phyloP scores from a whole-genome alignment of 1,140 invertebrate species.

The Drosophila tani region DNA sequence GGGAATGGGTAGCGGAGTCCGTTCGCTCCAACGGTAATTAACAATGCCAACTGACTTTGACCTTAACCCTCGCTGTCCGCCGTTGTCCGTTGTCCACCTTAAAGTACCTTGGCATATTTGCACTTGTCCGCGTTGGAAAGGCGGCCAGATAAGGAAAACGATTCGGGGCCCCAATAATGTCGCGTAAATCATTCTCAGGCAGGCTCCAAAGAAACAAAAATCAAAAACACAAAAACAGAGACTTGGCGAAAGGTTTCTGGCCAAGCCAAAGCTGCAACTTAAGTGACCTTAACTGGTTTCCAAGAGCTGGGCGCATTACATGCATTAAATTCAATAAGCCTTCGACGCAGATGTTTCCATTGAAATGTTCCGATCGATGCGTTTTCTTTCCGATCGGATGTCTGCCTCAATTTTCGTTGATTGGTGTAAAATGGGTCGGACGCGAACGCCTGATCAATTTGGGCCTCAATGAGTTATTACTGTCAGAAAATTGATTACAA shows the following conservation, averaged over 20 bases:
- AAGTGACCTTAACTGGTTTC: slow-evolving; percentile 71
- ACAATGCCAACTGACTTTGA: slow-evolving; percentile 79
- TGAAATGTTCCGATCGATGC: slow-evolving; percentile 57
- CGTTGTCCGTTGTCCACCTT: slow-evolving; percentile 8
- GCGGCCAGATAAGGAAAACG: slow-evolving; percentile 50
- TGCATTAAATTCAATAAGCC: slow-evolving; percentile 59
- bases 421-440: slow-evolving; percentile 69
- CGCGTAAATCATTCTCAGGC: slow-evolving; percentile 69
- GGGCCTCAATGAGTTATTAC: slow-evolving; percentile 62
- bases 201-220: background rate
- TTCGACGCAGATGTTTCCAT: slow-evolving; percentile 49
- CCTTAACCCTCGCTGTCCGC: slow-evolving; percentile 68
- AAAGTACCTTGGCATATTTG: slow-evolving; percentile 50
- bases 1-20: slow-evolving; percentile 46
- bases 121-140: slow-evolving; percentile 53
- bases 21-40: slow-evolving; percentile 69
- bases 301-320: slow-evolving; percentile 36
- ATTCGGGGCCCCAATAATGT: slow-evolving; percentile 53
- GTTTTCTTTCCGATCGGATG: slow-evolving; percentile 53
- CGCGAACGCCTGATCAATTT: slow-evolving; percentile 45
- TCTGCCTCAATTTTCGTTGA: slow-evolving; percentile 66
- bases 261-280: slow-evolving; percentile 40
- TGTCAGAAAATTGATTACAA: slow-evolving; percentile 59
- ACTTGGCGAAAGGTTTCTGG: slow-evolving; percentile 70
- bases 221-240: background rate